phyloP scores from a whole-genome alignment of 2,888 invertebrate genomes.

The Ectemnius continuus region DNA sequence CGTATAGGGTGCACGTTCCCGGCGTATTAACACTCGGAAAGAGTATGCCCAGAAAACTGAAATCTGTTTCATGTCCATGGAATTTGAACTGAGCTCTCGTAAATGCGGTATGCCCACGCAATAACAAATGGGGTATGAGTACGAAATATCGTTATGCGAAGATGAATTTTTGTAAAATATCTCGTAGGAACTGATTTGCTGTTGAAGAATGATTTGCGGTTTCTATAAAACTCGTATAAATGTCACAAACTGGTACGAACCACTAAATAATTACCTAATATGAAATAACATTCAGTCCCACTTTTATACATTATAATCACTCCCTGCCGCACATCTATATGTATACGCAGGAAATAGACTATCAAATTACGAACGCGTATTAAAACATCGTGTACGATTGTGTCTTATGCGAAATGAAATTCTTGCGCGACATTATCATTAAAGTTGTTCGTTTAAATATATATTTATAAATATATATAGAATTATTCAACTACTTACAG shows the following conservation, averaged over 20 bases:
- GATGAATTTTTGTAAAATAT: slow-evolving; percentile 61
- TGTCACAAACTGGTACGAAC: slow-evolving; percentile 64
- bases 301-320: slow-evolving; percentile 62
- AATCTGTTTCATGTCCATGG: slow-evolving; percentile 48
- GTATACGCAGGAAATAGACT: slow-evolving; percentile 61
- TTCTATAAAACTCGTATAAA: slow-evolving; percentile 67
- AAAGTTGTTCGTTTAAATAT: slow-evolving; percentile 48
- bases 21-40: slow-evolving; percentile 27
- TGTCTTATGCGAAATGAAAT: slow-evolving; percentile 54
- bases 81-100: slow-evolving; percentile 39
- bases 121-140: slow-evolving; percentile 23
- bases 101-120: slow-evolving; percentile 34
- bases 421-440: slow-evolving; percentile 39
- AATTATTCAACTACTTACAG: slow-evolving; percentile 61
- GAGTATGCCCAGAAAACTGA: slow-evolving; percentile 6
- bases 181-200: slow-evolving; percentile 67
- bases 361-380: slow-evolving; percentile 61
- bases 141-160: slow-evolving; percentile 48
- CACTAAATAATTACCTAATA: slow-evolving; percentile 67
- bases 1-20: slow-evolving; percentile 38
- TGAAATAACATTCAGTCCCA: slow-evolving; percentile 67
- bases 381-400: slow-evolving; percentile 46
- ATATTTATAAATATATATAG: slow-evolving; percentile 61
- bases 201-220: slow-evolving; percentile 57
- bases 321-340: slow-evolving; percentile 40